Evolutionary conservation across 2,888 invertebrate genomes (phyloP).

Genomic region (Cyrtodaria siliqua): DNA sequence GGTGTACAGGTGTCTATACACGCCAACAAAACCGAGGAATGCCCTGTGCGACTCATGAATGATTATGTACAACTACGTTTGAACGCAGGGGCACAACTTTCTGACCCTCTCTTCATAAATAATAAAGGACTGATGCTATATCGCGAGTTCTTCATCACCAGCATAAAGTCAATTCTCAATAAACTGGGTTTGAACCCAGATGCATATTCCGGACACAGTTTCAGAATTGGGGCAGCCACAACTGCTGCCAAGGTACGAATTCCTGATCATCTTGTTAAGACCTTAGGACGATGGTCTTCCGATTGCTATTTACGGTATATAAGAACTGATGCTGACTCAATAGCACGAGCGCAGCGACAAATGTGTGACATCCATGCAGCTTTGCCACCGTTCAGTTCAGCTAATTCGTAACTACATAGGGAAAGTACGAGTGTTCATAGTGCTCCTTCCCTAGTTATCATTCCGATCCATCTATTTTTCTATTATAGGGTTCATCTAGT

Average conservation of each 20-base stretch:
- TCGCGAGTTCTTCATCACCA: background rate
- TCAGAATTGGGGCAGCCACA: conserved; percentile 6
- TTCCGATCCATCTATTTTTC: too few relatives aligned
- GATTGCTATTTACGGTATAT: background rate
- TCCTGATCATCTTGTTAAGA: background rate
- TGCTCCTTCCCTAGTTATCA: too few relatives aligned
- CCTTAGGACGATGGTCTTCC: conserved; percentile 2
- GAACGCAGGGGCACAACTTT: background rate
- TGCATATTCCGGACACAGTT: conserved; percentile 1
- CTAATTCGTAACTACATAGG: too few relatives aligned
- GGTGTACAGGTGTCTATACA: background rate
- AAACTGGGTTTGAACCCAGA: conserved; percentile 6
- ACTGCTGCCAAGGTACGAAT: conserved; percentile 3
- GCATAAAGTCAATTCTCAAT: background rate
- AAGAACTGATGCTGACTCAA: background rate
- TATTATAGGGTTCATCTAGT: too few relatives aligned
- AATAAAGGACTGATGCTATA: background rate
- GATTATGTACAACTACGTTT: background rate
- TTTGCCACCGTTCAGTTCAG: too few relatives aligned
- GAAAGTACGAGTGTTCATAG: too few relatives aligned
- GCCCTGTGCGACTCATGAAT: background rate
- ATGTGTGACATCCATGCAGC: too few relatives aligned
- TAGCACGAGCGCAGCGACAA: too few relatives aligned
- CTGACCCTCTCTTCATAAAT: background rate
- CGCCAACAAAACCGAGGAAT: background rate